Conservation (phyloP, 2,888 invertebrate genomes). For the Caenorhabditis imperialis region DNA sequence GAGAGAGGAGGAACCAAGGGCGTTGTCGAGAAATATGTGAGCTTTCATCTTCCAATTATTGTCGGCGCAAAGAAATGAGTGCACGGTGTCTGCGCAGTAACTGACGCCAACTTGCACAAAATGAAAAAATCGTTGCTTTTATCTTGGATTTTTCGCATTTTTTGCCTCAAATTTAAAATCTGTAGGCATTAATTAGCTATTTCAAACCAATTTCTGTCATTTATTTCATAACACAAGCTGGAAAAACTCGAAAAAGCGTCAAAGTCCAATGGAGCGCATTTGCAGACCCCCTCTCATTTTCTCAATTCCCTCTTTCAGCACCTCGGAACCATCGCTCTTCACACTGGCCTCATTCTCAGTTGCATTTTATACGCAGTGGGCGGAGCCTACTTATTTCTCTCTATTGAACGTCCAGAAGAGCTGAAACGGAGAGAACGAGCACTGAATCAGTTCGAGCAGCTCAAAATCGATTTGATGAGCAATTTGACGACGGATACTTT, state of each 20-base stretch:
- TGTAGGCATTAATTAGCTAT: too few species aligned
- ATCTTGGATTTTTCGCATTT: too few species aligned
- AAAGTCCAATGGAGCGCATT: too few species aligned
- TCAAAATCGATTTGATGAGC: conserved; percentile 42
- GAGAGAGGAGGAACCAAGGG: conserved; percentile 6
- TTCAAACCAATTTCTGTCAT: too few species aligned
- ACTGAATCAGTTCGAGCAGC: conserved; percentile 21
- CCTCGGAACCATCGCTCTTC: conserved; percentile 58
- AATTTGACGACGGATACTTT: conserved; percentile 20
- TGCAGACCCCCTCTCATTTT: too few species aligned
- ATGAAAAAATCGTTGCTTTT: background rate
- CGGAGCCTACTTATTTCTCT: conserved; percentile 58
- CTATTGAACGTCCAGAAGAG: conserved; percentile 60
- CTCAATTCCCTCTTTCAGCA: conserved; percentile 47
- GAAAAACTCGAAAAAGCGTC: too few species aligned
- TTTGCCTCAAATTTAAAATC: too few species aligned
- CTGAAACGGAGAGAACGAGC: conserved; percentile 44
- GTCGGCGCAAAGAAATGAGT: too few species aligned
- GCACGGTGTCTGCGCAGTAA: too few species aligned
- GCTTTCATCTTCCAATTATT: too few species aligned
- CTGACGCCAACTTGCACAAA: too few species aligned
- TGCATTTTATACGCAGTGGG: conserved; percentile 61
- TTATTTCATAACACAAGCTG: too few species aligned
- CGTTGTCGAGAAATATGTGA: conserved; percentile 43
- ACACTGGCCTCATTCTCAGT: conserved; percentile 57